Base-by-base conservation (phyloP, 2,797 vertebrate genomes). In the Mareca penelope region DNA sequence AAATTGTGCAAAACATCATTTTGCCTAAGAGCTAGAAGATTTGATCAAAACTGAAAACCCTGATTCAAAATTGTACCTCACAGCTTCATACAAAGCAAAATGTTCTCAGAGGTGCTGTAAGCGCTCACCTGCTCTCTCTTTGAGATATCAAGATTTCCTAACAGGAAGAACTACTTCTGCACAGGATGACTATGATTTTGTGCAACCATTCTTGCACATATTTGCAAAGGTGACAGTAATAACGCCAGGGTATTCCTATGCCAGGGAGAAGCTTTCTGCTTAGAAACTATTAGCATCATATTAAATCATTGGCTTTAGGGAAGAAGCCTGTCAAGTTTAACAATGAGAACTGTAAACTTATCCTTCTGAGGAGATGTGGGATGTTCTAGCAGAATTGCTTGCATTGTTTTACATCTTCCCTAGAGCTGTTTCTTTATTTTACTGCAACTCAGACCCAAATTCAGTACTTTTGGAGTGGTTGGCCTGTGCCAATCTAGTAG, bases 351-450 rank as follows among this genome's bases (percentile, higher is more conserved):
- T 10, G 28, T 53, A 82, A 90, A 78, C 46, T 85, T 92, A 56
- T 88, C 40, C 56, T 83, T 93, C 88, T 59, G 63, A 78, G 71
- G 67, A 94, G 86, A 75, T 48, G 56, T 33, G 26, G 42, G 76
- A 93, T 93, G 79, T 82, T 80, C 76, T 42, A 76, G 69, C 53
- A 93, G 42, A 37, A 1, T 57, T 72, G 63, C 26, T 7, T 1
- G 6, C 82, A 84, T 84, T 86, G 90, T 94, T 90, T 87, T n/a
- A 33, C 33, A 23, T 88, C 90, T 93, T 91, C 42, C 78, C 78
- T 85, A 70, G 46, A 90, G 83, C 70, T 81, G 23, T 60, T 94
- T 46, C 85, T 44, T 31, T 80, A 60, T 77, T 95, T 77, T 50
- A 68, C 7, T 13, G 33, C 73, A 77, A 55, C 73, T 64, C 77